phyloP scores from a whole-genome alignment of 2,113 vertebrate species.

The Xiphophorus couchianus region DNA sequence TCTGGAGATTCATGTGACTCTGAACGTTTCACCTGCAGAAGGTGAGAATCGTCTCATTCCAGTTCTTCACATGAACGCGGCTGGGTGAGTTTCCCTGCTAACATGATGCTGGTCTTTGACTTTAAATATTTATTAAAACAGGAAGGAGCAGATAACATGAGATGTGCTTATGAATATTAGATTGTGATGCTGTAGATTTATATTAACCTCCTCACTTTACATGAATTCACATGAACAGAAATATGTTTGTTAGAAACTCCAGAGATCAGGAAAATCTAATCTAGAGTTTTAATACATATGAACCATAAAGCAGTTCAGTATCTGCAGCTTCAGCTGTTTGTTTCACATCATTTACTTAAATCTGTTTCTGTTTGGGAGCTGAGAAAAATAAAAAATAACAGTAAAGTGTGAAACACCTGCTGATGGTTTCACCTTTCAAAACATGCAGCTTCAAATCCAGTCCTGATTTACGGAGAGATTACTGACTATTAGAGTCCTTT shows the following conservation, averaged over 20 bases:
- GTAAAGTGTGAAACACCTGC: too few species aligned
- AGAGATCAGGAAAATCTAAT: too few species aligned
- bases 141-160: neutral
- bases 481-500: neutral
- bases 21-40: neutral
- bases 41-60: neutral
- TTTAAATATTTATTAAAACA: slow-evolving; percentile 37
- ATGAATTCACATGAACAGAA: neutral
- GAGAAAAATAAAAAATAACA: neutral
- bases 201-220: neutral
- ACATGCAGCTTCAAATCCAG: neutral
- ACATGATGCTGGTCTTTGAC: slow-evolving; percentile 24
- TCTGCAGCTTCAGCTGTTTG: neutral
- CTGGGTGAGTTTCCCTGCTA: slow-evolving; percentile 6
- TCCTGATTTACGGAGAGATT: neutral
- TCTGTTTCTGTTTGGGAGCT: neutral
- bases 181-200: slow-evolving; percentile 21
- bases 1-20: neutral
- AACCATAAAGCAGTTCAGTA: too few species aligned
- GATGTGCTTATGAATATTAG: slow-evolving; percentile 30
- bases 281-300: too few species aligned
- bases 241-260: too few species aligned
- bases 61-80: slow-evolving; percentile 22
- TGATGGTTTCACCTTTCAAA: too few species aligned
- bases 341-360: neutral